Percentiles rank a stretch among this genome's conserved stretches.
Conservation (phyloP, 1,140 invertebrate species). For the Amyelois transitella region DNA sequence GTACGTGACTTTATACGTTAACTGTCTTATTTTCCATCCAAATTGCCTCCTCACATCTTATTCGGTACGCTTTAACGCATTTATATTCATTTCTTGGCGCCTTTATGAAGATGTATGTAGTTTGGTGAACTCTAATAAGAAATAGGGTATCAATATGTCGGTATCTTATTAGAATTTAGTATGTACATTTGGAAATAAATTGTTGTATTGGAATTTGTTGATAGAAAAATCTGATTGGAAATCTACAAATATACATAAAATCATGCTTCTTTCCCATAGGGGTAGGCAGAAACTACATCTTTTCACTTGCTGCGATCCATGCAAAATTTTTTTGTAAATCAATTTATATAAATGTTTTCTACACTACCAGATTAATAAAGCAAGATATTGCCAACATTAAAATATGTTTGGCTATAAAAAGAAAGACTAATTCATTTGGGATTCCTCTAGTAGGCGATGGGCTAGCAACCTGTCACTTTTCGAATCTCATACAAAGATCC, state of each 20-base stretch:
- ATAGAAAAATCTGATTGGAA: neutral
- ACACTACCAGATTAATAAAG: too few relatives aligned
- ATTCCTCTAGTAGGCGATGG: too few relatives aligned
- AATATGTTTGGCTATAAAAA: too few relatives aligned
- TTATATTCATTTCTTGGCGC: conserved; percentile 59
- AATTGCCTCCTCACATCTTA: conserved; percentile 66
- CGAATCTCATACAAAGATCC: too few relatives aligned
- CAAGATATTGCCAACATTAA: too few relatives aligned
- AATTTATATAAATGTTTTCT: too few relatives aligned
- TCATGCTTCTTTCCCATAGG: too few relatives aligned
- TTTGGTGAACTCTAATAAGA: conserved; percentile 30
- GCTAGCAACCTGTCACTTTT: too few relatives aligned
- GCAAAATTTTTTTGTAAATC: too few relatives aligned
- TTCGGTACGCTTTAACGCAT: conserved; percentile 46
- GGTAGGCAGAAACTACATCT: too few relatives aligned
- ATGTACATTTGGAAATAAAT: neutral
- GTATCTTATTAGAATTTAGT: conserved; percentile 37
- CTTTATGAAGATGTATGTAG: conserved; percentile 57
- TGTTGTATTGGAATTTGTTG: neutral
- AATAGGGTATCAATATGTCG: neutral
- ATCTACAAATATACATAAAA: neutral
- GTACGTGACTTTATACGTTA: conserved; percentile 62
- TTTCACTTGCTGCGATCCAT: too few relatives aligned
- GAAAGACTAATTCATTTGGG: too few relatives aligned
- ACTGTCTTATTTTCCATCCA: conserved; percentile 63